Percentiles rank a stretch among this genome's conserved stretches.
Evolutionary conservation across 2,888 invertebrate species (phyloP).

Genomic region (Iphiclides podalirius): DNA sequence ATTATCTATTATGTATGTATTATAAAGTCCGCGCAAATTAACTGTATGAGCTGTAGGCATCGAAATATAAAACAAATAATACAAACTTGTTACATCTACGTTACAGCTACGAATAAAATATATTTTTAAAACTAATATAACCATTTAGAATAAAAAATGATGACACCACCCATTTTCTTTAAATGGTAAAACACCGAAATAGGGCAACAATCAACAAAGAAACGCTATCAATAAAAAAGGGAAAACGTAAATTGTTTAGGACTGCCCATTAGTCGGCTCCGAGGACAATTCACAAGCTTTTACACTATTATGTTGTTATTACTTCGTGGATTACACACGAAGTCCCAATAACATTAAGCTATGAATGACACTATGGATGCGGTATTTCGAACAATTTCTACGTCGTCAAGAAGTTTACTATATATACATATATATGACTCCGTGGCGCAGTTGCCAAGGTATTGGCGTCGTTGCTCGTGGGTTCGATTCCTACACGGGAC

Average conservation of each 20-base stretch:
- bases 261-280: slow-evolving; percentile 56
- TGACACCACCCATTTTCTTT: slow-evolving; percentile 4
- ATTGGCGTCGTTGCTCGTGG: no score
- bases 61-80: no score
- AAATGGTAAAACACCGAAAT: slow-evolving; percentile 12
- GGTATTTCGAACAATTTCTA: slow-evolving; percentile 31
- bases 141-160: slow-evolving; percentile 1
- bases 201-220: slow-evolving; percentile 33
- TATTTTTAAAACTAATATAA: no score
- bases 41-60: no score
- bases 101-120: no score
- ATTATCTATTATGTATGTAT: no score
- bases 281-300: slow-evolving; percentile 61
- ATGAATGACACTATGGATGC: slow-evolving; percentile 30
- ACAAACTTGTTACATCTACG: no score
- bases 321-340: slow-evolving; percentile 42
- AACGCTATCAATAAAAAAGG: slow-evolving; percentile 45
- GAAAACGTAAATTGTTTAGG: slow-evolving; percentile 61
- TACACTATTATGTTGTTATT: slow-evolving; percentile 72
- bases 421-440: no score
- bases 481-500: no score
- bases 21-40: no score
- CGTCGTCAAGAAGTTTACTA: no score
- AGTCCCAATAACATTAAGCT: slow-evolving; percentile 9
- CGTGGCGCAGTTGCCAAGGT: no score